Percentiles rank a stretch among this genome's conserved stretches.
Conservation (phyloP, 2,888 invertebrate genomes). For the Cheilosia vernalis region DNA sequence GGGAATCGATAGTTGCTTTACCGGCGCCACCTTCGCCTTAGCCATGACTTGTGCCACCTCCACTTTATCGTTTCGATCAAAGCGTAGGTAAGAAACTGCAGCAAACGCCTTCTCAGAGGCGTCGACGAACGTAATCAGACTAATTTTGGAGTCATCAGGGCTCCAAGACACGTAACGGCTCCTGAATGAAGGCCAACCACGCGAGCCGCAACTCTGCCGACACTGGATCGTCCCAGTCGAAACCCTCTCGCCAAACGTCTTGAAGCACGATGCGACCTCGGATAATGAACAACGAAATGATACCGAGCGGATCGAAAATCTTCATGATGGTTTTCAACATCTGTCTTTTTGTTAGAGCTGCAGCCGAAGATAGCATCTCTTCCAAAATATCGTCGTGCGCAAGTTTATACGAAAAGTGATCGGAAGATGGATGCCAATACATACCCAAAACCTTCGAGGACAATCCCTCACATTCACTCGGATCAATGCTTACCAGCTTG, state of each 20-base stretch:
- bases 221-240: slow-evolving; percentile 1
- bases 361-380: background rate
- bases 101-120: too few species aligned
- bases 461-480: background rate
- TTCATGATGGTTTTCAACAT: slow-evolving; percentile 4
- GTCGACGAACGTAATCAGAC: too few species aligned
- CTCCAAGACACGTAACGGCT: too few species aligned
- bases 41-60: too few species aligned
- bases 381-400: background rate
- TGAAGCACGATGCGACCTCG: too few species aligned
- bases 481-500: slow-evolving; percentile 1
- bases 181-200: background rate
- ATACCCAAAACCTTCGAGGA: background rate
- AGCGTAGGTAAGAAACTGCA: too few species aligned
- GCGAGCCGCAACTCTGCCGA: background rate
- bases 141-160: too few species aligned
- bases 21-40: too few species aligned
- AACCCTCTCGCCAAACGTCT: background rate
- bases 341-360: background rate
- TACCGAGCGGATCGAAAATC: background rate
- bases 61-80: too few species aligned
- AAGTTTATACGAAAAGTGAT: background rate
- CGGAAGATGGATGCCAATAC: slow-evolving; percentile 3
- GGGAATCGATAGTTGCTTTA: too few species aligned
- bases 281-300: too few species aligned